These are phyloP conservation scores for Megaceryle maxima DNA, from an alignment of 2,113 vertebrate genomes.

Conservation along the genomic window DNA sequence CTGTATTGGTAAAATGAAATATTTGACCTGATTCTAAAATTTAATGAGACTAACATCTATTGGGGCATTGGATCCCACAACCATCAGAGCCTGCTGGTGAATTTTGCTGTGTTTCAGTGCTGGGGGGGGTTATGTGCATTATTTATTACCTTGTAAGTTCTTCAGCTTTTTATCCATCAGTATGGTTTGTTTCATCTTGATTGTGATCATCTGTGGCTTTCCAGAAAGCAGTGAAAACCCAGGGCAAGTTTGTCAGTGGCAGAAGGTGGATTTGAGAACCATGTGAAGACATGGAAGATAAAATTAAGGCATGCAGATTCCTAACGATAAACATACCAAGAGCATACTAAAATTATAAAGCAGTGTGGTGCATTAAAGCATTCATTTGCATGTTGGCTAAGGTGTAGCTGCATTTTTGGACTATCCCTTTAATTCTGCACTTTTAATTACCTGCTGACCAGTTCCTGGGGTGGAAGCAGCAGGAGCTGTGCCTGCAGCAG, in stretches of 20 bases:
- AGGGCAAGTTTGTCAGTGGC: neutral
- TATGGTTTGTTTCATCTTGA: neutral
- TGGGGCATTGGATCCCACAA: neutral
- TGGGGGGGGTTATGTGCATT: neutral
- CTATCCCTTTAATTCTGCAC: constrained; percentile 36
- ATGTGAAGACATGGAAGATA: neutral
- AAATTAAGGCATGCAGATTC: neutral
- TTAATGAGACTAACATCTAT: neutral
- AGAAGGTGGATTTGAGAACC: neutral
- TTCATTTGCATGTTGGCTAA: constrained; percentile 38
- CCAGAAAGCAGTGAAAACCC: neutral
- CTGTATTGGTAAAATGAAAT: neutral
- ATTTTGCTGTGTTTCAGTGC: neutral
- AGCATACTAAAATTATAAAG: constrained; percentile 49
- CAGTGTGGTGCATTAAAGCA: neutral
- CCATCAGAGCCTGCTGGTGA: neutral
- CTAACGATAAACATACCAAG: constrained; percentile 15
- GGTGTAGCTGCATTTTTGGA: constrained; percentile 27
- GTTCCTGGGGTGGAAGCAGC: constrained; percentile 25
- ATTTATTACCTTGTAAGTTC: neutral
- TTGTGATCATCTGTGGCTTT: neutral
- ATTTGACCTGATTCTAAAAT: neutral
- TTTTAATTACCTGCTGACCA: constrained; percentile 45
- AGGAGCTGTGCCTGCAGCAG: constrained; percentile 5
- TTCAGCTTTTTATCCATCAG: neutral